Evolutionary conservation across 2,888 invertebrate species (phyloP), one percentile per base, ranked within the genome.

Genomic region (Strigamia maritima): DNA sequence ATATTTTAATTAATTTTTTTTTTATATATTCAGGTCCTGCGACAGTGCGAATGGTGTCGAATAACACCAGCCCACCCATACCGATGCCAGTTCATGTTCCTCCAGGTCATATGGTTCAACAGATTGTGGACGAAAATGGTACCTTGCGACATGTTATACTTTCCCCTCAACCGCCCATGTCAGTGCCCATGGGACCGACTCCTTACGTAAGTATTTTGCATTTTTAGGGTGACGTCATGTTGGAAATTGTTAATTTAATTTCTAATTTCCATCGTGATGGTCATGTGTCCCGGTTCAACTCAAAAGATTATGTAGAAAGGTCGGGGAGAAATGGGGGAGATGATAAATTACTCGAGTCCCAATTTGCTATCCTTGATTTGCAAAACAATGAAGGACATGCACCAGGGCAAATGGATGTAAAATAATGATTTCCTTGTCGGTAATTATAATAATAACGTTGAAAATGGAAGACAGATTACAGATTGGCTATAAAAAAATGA

Each of bases 31-130:
- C 16, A 93, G 94, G 94, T 86, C 93, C 94, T 85, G 92, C 93
- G 86, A 92, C 93, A 82, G 92, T 94, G 83, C 91, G 93, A 84
- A 93, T 94, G 93, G 92, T 94, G 83, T 92, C 93, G 83, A 92
- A 92, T 84, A 91, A 91, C 87, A 89, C 90, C 82, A 90, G 91
- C 83, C 92, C 92, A 80, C 92, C 92, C 79, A 89, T 92, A 84
- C 92, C 93, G 81, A 92, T 96, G 90, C 95, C 94, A 79, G 93
- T 96, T 85, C 93, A 95, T 88, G 94, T 96, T 83, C 95, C 95
- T 81, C 93, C 93, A 79, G 95, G 94, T 82, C 93, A 95, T 89
- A 91, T 94, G 86, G 94, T 96, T 85, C 93, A 93, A 86, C 96
- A 94, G 86, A 94, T 96, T 85, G 91, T 96, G 83, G 96, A 96